A percentile compares a stretch with the other conserved stretches of the same genome.
Conservation (phyloP, 2,888 invertebrate species). For the Diarsia brunnea region DNA sequence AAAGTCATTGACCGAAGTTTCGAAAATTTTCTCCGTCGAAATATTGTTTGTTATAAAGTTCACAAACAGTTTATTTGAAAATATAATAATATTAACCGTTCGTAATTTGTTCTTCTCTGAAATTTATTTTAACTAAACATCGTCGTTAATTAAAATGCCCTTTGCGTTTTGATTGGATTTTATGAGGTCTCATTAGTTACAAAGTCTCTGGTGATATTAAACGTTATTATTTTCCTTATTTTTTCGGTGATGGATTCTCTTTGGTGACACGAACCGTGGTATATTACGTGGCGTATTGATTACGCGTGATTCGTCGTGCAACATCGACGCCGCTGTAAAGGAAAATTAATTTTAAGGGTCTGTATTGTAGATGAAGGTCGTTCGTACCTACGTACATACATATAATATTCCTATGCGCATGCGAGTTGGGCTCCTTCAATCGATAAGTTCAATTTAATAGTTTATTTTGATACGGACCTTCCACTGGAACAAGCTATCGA, state of each 20-base stretch:
- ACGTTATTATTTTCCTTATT: conserved; percentile 40
- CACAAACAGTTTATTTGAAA: conserved; percentile 57
- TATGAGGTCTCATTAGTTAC: conserved; percentile 67
- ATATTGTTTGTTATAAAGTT: conserved; percentile 54
- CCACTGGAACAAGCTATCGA: neutral
- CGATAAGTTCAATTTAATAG: conserved; percentile 49
- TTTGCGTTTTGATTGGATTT: conserved; percentile 70
- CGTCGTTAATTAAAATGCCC: conserved; percentile 68
- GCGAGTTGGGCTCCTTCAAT: conserved; percentile 38
- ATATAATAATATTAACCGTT: conserved; percentile 50
- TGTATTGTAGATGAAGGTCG: conserved; percentile 22
- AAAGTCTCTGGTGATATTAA: conserved; percentile 50
- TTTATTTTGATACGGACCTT: conserved; percentile 21
- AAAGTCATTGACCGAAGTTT: conserved; percentile 53
- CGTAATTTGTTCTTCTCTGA: conserved; percentile 52
- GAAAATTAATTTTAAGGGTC: conserved; percentile 20
- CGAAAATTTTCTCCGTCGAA: conserved; percentile 30
- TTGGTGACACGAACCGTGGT: conserved; percentile 1
- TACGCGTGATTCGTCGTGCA: conserved; percentile 31
- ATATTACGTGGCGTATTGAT: conserved; percentile 20
- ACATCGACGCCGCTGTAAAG: neutral
- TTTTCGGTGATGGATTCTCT: conserved; percentile 8
- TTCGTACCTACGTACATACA: conserved; percentile 1
- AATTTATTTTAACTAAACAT: conserved; percentile 62
- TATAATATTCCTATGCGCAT: conserved; percentile 51